phyloP scores from a whole-genome alignment of 2,888 invertebrate species.

The Aromia moschata region DNA sequence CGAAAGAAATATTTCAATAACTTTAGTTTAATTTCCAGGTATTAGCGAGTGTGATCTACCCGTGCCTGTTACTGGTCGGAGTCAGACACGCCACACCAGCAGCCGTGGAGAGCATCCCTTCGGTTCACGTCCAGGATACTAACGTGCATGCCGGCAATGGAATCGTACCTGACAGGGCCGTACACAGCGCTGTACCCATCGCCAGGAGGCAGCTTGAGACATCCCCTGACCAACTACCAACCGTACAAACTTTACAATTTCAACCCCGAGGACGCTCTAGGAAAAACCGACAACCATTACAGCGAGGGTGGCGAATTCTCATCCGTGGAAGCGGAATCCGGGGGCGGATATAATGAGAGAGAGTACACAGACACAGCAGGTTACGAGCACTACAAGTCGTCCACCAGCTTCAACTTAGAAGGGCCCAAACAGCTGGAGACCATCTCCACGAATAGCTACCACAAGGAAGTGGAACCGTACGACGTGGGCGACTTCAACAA shows the following conservation, averaged over 20 bases:
- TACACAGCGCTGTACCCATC: slow-evolving; percentile 34
- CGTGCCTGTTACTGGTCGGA: slow-evolving; percentile 24
- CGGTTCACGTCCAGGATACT: not conserved
- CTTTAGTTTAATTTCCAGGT: slow-evolving; percentile 26
- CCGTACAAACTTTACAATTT: slow-evolving; percentile 25
- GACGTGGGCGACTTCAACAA: slow-evolving; percentile 42
- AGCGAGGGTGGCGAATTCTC: slow-evolving; percentile 7
- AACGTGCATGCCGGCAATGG: not conserved
- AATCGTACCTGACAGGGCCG: not conserved
- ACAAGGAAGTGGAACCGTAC: slow-evolving; percentile 49
- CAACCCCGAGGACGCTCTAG: slow-evolving; percentile 10
- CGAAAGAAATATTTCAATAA: not conserved
- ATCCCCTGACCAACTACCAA: slow-evolving; percentile 31
- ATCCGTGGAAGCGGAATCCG: slow-evolving; percentile 19
- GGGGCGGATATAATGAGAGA: slow-evolving; percentile 23
- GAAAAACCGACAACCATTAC: not conserved
- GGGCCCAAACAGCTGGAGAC: slow-evolving; percentile 52
- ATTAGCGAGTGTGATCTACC: slow-evolving; percentile 38
- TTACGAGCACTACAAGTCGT: slow-evolving; percentile 47
- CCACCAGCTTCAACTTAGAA: slow-evolving; percentile 43
- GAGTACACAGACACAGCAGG: slow-evolving; percentile 37
- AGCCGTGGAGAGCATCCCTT: not conserved
- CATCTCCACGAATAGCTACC: slow-evolving; percentile 49
- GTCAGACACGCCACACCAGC: not conserved
- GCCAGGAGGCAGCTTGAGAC: slow-evolving; percentile 1